A percentile compares a stretch with the other conserved stretches of the same genome.
These are phyloP conservation scores for Prunella himalayana DNA, from an alignment of 2,113 vertebrate genomes.

Conservation along the genomic window DNA sequence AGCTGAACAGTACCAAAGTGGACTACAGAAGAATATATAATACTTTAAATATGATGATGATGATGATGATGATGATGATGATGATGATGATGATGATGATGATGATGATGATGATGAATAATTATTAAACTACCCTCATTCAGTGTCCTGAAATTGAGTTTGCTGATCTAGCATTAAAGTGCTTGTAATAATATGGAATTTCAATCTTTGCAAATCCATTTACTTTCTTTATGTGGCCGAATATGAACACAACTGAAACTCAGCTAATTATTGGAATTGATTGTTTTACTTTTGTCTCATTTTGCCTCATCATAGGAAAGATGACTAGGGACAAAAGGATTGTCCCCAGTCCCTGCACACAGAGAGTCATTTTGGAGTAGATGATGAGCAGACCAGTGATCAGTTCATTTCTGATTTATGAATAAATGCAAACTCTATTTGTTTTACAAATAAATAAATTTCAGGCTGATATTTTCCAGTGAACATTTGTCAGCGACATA, in stretches of 20 bases:
- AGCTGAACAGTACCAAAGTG: not conserved
- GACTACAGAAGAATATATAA: not conserved
- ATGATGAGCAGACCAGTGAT: not conserved
- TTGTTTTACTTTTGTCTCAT: not conserved
- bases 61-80: too few relatives aligned
- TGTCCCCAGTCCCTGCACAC: not conserved
- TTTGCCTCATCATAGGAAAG: not conserved
- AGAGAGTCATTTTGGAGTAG: not conserved
- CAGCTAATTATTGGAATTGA: not conserved
- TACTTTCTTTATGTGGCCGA: not conserved
- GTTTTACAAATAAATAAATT: not conserved
- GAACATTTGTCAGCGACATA: not conserved
- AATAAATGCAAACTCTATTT: not conserved
- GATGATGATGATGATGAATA: too few relatives aligned
- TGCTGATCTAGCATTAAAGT: not conserved
- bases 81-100: too few relatives aligned
- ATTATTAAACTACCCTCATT: not conserved
- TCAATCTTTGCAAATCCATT: not conserved
- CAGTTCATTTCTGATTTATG: not conserved
- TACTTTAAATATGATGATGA: not conserved
- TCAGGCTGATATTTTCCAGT: not conserved
- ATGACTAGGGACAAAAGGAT: not conserved
- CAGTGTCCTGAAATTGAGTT: not conserved
- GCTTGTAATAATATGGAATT: not conserved
- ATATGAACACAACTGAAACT: not conserved